Conservation (phyloP, 2,113 vertebrate genomes). For the Myxocyprinus asiaticus region DNA sequence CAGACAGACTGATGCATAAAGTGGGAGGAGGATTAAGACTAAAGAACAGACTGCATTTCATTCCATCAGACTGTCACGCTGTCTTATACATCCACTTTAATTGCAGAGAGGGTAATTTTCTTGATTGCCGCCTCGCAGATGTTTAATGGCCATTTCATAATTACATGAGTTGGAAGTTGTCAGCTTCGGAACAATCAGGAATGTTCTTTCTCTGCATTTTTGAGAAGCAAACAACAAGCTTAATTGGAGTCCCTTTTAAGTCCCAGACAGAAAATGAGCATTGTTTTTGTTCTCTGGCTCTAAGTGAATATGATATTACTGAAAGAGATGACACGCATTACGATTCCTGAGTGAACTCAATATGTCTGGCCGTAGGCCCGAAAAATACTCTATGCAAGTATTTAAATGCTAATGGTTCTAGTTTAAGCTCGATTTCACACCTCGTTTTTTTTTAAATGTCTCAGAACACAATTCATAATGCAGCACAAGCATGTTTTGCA, state of each 20-base stretch:
- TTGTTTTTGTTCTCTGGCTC: slow-evolving; percentile 27
- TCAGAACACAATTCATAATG: too few species aligned
- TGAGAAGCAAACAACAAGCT: background rate
- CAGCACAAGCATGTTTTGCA: too few species aligned
- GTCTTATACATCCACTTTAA: slow-evolving; percentile 30
- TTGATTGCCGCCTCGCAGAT: slow-evolving; percentile 58
- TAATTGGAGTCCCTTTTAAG: slow-evolving; percentile 31
- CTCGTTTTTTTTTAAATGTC: too few species aligned
- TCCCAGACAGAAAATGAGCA: slow-evolving; percentile 28
- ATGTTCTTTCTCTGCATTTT: slow-evolving; percentile 31
- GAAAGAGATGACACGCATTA: slow-evolving; percentile 7
- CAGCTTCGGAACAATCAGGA: slow-evolving; percentile 44
- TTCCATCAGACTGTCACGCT: slow-evolving; percentile 14
- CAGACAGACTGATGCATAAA: slow-evolving; percentile 3
- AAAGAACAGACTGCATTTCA: slow-evolving; percentile 16
- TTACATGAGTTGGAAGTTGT: slow-evolving; percentile 53
- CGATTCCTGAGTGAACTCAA: background rate
- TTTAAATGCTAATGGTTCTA: too few species aligned
- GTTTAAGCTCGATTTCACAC: too few species aligned
- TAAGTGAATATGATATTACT: slow-evolving; percentile 29
- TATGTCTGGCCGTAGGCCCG: too few species aligned
- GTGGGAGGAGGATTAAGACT: slow-evolving; percentile 26
- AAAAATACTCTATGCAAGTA: too few species aligned
- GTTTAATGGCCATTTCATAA: slow-evolving; percentile 58
- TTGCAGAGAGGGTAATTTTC: slow-evolving; percentile 44